phyloP scores from a whole-genome alignment of 2,797 vertebrate species.

The Remorina albescens region DNA sequence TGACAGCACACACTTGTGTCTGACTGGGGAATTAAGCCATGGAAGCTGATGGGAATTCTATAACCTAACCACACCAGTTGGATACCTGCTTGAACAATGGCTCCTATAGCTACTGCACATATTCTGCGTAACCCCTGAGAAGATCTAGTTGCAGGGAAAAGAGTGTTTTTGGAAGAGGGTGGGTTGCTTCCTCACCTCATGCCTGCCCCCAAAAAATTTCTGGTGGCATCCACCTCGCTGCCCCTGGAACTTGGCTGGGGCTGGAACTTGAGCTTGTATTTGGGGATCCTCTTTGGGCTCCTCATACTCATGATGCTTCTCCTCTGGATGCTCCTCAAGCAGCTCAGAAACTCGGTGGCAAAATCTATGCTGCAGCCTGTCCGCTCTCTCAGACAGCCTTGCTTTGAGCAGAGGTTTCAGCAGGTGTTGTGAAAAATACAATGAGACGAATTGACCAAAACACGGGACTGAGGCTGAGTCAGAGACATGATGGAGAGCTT shows the following conservation, averaged over 20 bases:
- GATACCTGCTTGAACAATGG: slow-evolving; percentile 49
- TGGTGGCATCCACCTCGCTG: slow-evolving; percentile 85
- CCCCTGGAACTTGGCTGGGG: slow-evolving; percentile 88
- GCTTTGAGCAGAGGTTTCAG: slow-evolving; percentile 77
- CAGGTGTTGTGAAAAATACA: slow-evolving; percentile 72
- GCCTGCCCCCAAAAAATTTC: slow-evolving; percentile 84
- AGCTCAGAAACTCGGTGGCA: slow-evolving; percentile 90
- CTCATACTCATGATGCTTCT: slow-evolving; percentile 88
- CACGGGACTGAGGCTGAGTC: slow-evolving; percentile 35
- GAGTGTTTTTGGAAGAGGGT: slow-evolving; percentile 22
- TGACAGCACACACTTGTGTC: slow-evolving; percentile 3
- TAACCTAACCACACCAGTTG: slow-evolving; percentile 28
- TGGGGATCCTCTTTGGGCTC: slow-evolving; percentile 88
- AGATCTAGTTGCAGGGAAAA: slow-evolving; percentile 36
- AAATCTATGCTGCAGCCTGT: slow-evolving; percentile 80
- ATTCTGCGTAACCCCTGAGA: slow-evolving; percentile 44
- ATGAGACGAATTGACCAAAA: slow-evolving; percentile 40
- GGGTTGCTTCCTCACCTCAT: slow-evolving; percentile 65
- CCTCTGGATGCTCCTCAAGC: slow-evolving; percentile 90
- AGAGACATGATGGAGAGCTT: slow-evolving; percentile 32
- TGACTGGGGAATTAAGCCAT: slow-evolving; percentile 47
- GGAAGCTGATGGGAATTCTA: slow-evolving; percentile 49
- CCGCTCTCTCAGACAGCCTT: slow-evolving; percentile 86
- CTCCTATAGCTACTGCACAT: slow-evolving; percentile 19
- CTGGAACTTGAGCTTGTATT: slow-evolving; percentile 90